Evolutionary conservation across 2,797 vertebrate species (phyloP), one percentile per base, ranked within the genome.

Genomic region (Crocodylus rhombifer): DNA sequence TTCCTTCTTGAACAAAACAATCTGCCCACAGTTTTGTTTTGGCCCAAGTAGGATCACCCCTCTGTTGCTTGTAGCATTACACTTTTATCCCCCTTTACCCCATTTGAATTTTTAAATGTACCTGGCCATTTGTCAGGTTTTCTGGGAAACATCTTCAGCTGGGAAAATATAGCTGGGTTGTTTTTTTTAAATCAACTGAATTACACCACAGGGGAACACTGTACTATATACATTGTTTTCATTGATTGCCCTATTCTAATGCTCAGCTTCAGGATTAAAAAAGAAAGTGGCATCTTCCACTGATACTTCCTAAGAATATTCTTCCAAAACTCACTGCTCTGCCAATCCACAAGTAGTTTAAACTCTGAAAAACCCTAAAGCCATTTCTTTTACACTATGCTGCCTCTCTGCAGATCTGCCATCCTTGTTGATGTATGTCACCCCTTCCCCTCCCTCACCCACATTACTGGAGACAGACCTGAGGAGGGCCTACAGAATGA

Each of bases 171-270:
- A 0, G 14, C 57, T 1, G 0, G 5, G 77, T 4, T 0, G 55
- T 85, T 42, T 65, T 84, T 89, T 91, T 80, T 79, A 51, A 78
- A 30, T 9, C 25, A 13, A 84, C 71, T 80, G 87, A 92, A 82
- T 30, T 14, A 25, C 56, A n/a, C 23, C 62, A 5, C 84, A 84
- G 82, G 77, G 89, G 79, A 85, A 75, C 26, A 92, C 73, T 73
- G 17, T 90, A 96, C 89, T 91, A 91, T 90, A 92, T 80, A 96
- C 91, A 88, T 97, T 96, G 80, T 58, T 79, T 77, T 17, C 60
- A 67, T 90, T 1, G 0, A 23, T 80, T 97, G 78, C 96, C 97
- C 83, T 91, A 80, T 94, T 61, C 83, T 79, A 86, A 67, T 30
- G 14, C 64, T 42, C 73, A 61, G 73, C 79, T 36, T 73, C 30